Conservation (phyloP, 2,113 vertebrate species). For the Gymnogyps californianus region DNA sequence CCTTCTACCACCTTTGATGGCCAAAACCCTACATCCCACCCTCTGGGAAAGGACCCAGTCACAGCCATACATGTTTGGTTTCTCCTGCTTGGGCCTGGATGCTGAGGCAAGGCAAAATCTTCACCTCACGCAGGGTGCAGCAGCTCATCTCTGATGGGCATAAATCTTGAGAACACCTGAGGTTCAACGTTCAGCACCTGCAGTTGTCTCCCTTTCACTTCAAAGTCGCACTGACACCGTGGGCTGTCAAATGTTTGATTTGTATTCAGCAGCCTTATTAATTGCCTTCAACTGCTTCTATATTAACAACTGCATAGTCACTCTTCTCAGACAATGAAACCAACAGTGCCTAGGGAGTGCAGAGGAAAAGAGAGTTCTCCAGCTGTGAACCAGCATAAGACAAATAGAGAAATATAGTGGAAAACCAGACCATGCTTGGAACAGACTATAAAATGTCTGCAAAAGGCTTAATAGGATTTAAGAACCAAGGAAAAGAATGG, state of each 20-base stretch:
- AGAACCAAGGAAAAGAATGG: background rate
- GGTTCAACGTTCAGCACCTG: background rate
- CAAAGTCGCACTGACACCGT: background rate
- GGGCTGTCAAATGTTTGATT: background rate
- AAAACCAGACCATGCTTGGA: background rate
- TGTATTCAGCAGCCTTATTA: background rate
- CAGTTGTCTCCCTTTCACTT: background rate
- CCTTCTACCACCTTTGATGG: background rate
- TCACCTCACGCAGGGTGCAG: fast-evolving
- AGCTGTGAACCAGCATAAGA: background rate
- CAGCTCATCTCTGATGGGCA: background rate
- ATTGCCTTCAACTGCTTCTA: background rate
- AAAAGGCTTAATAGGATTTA: background rate
- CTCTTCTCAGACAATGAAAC: background rate
- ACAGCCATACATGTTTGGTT: background rate
- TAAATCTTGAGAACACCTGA: background rate
- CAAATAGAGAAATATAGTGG: background rate
- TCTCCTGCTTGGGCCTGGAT: background rate
- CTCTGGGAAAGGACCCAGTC: background rate
- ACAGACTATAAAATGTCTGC: background rate
- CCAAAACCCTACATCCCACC: background rate
- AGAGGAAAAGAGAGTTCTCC: background rate
- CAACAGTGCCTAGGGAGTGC: background rate
- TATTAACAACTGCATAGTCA: background rate
- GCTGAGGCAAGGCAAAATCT: background rate